Base-by-base conservation (phyloP, 2,888 invertebrate species). In the Epinotia bilunana region DNA sequence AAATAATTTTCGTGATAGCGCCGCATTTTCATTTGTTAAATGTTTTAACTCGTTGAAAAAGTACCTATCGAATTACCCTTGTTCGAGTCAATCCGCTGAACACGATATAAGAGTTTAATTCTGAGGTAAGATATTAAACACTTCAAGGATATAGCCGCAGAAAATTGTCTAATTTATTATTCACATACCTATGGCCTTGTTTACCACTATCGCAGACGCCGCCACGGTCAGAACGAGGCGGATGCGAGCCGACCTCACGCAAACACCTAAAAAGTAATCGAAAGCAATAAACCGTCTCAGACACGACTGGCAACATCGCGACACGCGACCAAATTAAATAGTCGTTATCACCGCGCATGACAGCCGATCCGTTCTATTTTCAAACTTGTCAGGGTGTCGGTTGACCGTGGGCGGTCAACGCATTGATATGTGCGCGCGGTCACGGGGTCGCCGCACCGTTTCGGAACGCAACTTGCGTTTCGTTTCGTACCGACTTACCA, bases 351-450 rank as follows among this genome's bases (percentile, higher is more conserved):
- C 39, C 33, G 49, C 43, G 60, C 61, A 28, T 16, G 1, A 20
- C 60, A 53, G 13, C 81, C 80, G 80, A 80, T 82, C 81, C 81
- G 81, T 80, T 83, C 80, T 82, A 86, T 85, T 83, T 87, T 85
- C 84, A 85, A 86, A 89, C 79, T 86, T 84, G 85, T 87, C 81
- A 83, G 90, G 86, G 81, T 87, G 81, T 83, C 83, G 83, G 60
- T 43, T 87, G 90, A 84, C 91, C 90, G 91, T 91, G 91, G 92
- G 91, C 91, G 93, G 92, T 89, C 91, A 90, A 82, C 87, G 88
- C 89, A 91, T 91, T 91, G 90, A 89, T 91, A 91, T 91, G 92
- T 88, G 88, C 87, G 90, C 86, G 87, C 90, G 91, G 91, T 91
- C 92, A 90, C 87, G 88, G 90, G 93, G 93, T 92, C 92, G 90